A percentile compares a stretch with the other conserved stretches of the same genome.
These are phyloP conservation scores for Micoletzkya japonica DNA, from an alignment of 2,888 invertebrate genomes.

Conservation along the genomic window DNA sequence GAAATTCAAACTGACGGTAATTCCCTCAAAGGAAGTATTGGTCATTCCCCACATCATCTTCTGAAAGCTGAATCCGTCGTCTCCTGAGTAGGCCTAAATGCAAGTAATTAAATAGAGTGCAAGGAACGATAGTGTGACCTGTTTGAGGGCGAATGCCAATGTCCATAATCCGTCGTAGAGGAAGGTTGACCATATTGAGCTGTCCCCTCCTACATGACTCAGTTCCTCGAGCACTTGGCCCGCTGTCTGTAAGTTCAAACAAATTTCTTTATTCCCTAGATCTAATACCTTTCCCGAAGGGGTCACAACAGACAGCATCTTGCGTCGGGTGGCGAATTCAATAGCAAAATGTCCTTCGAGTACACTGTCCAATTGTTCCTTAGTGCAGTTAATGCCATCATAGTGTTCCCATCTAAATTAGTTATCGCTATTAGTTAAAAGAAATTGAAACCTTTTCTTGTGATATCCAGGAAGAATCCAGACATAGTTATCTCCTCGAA, in stretches of 20 bases:
- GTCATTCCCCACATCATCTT: slow-evolving; percentile 72
- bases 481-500: slow-evolving; percentile 89
- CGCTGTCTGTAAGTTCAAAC: slow-evolving; percentile 33
- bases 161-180: slow-evolving; percentile 99
- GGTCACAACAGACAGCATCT: slow-evolving; percentile 37
- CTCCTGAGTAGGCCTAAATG: slow-evolving; percentile 20
- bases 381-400: slow-evolving; percentile 69
- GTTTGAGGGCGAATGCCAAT: slow-evolving; percentile 84
- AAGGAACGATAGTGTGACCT: slow-evolving; percentile 18
- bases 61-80: slow-evolving; percentile 38
- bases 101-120: neutral
- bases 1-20: slow-evolving; percentile 72
- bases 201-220: slow-evolving; percentile 70
- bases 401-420: slow-evolving; percentile 30
- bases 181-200: slow-evolving; percentile 77
- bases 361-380: slow-evolving; percentile 77
- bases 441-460: slow-evolving; percentile 41
- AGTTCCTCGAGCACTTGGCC: slow-evolving; percentile 34
- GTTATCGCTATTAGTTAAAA: neutral
- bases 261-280: neutral
- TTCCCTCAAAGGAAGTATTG: slow-evolving; percentile 91
- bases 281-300: slow-evolving; percentile 41
- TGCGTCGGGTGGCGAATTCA: slow-evolving; percentile 54
- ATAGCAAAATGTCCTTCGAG: slow-evolving; percentile 82
- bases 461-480: slow-evolving; percentile 84